phyloP scores from a whole-genome alignment of 2,888 invertebrate genomes.

The Aelia acuminata region DNA sequence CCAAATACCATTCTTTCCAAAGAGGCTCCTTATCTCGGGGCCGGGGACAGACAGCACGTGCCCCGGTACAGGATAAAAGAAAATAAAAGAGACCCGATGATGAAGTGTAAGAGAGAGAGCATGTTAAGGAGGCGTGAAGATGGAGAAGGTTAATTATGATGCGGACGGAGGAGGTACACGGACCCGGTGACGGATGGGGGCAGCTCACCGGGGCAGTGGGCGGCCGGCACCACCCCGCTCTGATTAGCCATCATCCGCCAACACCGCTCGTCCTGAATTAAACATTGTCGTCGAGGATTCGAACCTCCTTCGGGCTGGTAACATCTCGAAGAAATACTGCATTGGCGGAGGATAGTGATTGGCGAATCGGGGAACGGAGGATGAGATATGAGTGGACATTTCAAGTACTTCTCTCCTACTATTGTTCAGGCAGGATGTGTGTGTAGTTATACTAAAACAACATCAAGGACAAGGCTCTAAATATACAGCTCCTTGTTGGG shows the following conservation, averaged over 20 bases:
- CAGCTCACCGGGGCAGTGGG: conserved; percentile 19
- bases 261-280: neutral
- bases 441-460: no score
- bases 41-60: conserved; percentile 30
- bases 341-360: neutral
- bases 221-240: neutral
- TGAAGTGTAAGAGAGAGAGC: conserved; percentile 43
- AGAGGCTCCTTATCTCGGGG: neutral
- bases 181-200: conserved; percentile 39
- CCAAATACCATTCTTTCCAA: conserved; percentile 24
- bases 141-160: conserved; percentile 54
- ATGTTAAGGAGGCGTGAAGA: conserved; percentile 54
- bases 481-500: no score
- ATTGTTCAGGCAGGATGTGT: neutral
- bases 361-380: neutral
- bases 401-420: neutral
- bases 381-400: neutral
- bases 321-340: conserved; percentile 9
- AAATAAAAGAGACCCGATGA: conserved; percentile 47
- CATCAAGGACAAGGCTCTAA: no score
- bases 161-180: neutral
- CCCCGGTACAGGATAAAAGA: neutral
- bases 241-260: neutral
- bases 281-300: conserved; percentile 18
- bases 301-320: neutral